Evolutionary conservation across 2,113 vertebrate species (phyloP).

Genomic region (Chlamydotis undulata): DNA sequence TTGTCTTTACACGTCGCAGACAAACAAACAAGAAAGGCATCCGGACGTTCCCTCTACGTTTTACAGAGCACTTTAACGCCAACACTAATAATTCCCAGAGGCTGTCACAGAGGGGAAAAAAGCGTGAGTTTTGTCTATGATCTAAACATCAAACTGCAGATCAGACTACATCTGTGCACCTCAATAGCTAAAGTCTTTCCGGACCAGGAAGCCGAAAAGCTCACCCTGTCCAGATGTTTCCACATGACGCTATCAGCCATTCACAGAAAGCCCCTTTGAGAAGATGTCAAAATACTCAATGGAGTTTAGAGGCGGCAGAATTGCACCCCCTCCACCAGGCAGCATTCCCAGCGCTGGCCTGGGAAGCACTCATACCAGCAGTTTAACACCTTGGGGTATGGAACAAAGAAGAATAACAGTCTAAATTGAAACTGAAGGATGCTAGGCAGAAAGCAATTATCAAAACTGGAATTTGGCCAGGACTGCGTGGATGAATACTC

Average conservation of each 20-base stretch:
- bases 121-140: background rate
- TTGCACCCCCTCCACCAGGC: background rate
- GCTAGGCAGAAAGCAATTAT: slow-evolving; percentile 14
- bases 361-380: background rate
- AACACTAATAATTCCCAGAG: slow-evolving; percentile 17
- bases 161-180: slow-evolving; percentile 22
- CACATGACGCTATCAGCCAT: background rate
- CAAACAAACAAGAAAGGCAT: slow-evolving; percentile 44
- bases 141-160: slow-evolving; percentile 53
- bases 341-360: background rate
- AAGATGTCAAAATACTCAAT: background rate
- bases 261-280: background rate
- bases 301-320: background rate
- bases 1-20: background rate
- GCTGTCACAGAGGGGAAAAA: background rate
- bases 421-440: background rate
- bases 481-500: background rate
- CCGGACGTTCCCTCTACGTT: background rate
- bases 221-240: slow-evolving; percentile 50
- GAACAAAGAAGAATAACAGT: background rate
- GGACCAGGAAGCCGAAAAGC: slow-evolving; percentile 29
- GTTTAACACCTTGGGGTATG: background rate
- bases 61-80: background rate
- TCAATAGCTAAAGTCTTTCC: slow-evolving; percentile 3
- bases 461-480: background rate